Percentiles rank a stretch among this genome's conserved stretches.
phyloP scores from a whole-genome alignment of 2,113 vertebrate genomes.

The Azemiops feae region DNA sequence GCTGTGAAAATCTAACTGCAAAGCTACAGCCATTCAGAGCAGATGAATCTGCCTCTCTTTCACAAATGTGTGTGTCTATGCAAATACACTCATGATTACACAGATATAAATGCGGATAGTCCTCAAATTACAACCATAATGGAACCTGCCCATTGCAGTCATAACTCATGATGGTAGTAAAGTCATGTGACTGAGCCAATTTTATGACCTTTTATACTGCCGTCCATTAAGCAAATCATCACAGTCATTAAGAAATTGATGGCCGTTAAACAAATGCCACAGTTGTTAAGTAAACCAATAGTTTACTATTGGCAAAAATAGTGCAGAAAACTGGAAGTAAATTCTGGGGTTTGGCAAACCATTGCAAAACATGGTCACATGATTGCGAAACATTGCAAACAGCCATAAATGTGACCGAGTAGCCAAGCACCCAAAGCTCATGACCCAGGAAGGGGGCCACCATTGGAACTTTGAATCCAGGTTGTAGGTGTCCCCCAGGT shows the following conservation, averaged over 20 bases:
- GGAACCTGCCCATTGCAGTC: background rate
- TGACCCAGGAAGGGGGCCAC: no score
- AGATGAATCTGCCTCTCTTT: background rate
- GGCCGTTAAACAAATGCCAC: no score
- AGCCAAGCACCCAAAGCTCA: no score
- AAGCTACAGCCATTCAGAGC: background rate
- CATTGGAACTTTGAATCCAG: no score
- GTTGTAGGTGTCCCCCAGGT: no score
- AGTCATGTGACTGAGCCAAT: background rate
- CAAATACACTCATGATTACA: background rate
- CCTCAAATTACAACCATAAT: background rate
- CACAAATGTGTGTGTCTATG: background rate
- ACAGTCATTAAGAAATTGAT: no score
- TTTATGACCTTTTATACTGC: no score
- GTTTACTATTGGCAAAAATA: background rate
- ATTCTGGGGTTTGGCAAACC: background rate
- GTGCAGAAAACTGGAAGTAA: background rate
- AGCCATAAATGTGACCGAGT: no score
- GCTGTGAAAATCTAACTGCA: background rate
- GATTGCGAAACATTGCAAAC: no score
- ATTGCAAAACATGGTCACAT: background rate
- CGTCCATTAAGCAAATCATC: no score
- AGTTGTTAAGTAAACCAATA: background rate
- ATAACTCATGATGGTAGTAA: background rate
- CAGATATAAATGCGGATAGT: background rate